Conservation (phyloP, 2,888 invertebrate species). For the Halictus quadricinctus region DNA sequence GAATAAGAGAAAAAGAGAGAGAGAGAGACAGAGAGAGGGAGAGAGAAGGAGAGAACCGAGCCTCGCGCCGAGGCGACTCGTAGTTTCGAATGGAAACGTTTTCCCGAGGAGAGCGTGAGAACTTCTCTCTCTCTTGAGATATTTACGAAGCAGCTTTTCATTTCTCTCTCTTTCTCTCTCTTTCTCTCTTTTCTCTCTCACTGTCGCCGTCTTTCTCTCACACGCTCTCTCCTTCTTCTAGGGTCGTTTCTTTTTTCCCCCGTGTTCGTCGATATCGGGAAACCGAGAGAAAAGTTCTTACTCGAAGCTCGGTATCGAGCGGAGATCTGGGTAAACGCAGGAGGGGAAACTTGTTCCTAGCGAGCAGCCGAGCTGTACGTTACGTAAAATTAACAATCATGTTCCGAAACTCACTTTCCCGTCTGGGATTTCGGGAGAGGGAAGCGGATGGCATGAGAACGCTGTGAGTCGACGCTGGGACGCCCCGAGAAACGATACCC, state of each 20-base stretch:
- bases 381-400: slow-evolving; percentile 76
- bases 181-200: not conserved
- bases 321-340: slow-evolving; percentile 53
- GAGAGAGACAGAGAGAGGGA: not conserved
- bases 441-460: slow-evolving; percentile 51
- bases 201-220: not conserved
- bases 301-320: slow-evolving; percentile 44
- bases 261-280: slow-evolving; percentile 16
- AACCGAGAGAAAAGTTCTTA: slow-evolving; percentile 17
- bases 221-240: slow-evolving; percentile 6
- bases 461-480: slow-evolving; percentile 29
- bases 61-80: not conserved
- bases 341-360: slow-evolving; percentile 65
- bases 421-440: slow-evolving; percentile 68
- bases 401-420: slow-evolving; percentile 77
- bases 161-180: slow-evolving; percentile 12
- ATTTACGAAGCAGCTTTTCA: slow-evolving; percentile 9
- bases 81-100: slow-evolving; percentile 4
- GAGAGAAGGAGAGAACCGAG: not conserved
- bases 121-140: slow-evolving; percentile 9
- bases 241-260: not conserved
- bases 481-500: slow-evolving; percentile 15
- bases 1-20: not conserved
- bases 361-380: slow-evolving; percentile 52
- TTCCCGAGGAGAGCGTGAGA: slow-evolving; percentile 6